phyloP scores from a whole-genome alignment of 2,888 invertebrate genomes.

The Caprella mutica region DNA sequence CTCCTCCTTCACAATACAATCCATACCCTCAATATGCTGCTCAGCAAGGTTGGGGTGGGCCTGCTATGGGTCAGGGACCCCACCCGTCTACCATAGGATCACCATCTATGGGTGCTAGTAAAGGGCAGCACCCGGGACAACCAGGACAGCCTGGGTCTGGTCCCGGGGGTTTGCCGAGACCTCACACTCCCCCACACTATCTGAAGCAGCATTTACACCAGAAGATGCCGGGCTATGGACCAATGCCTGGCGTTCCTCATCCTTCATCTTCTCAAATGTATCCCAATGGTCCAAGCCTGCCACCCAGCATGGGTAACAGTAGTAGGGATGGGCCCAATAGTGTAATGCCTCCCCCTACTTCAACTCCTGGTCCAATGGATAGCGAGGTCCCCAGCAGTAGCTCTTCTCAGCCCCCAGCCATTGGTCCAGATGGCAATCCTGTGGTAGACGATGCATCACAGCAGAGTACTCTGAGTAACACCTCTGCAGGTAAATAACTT shows the following conservation, averaged over 20 bases:
- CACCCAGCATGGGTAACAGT: constrained; percentile 31
- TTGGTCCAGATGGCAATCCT: constrained; percentile 77
- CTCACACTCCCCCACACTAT: constrained; percentile 50
- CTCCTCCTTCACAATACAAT: constrained; percentile 30
- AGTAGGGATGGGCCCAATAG: constrained; percentile 34
- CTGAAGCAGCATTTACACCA: constrained; percentile 52
- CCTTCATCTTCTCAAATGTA: constrained; percentile 31
- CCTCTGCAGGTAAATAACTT: constrained; percentile 64
- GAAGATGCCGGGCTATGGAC: constrained; percentile 34
- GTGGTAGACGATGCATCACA: constrained; percentile 76
- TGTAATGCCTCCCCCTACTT: constrained; percentile 48
- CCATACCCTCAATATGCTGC: constrained; percentile 31
- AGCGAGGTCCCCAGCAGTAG: constrained; percentile 12
- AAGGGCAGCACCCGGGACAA: constrained; percentile 12
- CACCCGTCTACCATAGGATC: constrained; percentile 10
- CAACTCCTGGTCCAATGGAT: constrained; percentile 44
- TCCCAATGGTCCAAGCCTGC: constrained; percentile 35
- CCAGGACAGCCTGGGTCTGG: constrained; percentile 32
- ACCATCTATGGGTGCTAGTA: constrained; percentile 4
- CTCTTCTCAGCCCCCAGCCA: constrained; percentile 50
- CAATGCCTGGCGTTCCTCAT: constrained; percentile 37
- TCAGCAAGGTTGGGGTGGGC: constrained; percentile 37
- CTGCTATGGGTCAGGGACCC: constrained; percentile 35
- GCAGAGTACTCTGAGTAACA: constrained; percentile 82
- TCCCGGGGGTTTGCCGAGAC: constrained; percentile 39